Conservation (phyloP, 1,140 invertebrate genomes). For the Bombus consobrinus region DNA sequence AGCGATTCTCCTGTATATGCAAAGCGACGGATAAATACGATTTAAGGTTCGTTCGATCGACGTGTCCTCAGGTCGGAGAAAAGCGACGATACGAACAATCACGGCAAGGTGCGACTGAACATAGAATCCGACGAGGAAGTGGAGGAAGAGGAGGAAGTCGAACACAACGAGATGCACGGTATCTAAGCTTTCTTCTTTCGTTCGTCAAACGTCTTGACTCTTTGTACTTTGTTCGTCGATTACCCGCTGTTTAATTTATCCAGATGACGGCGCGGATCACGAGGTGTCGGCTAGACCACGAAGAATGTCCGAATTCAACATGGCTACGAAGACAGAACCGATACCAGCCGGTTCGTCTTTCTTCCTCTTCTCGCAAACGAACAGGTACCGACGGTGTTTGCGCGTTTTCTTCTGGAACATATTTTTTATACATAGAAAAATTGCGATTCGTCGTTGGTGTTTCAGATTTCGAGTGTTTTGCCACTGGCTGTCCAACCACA, state of each 20-base stretch:
- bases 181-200: background rate
- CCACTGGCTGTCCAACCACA: slow-evolving; percentile 98
- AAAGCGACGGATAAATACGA: no score
- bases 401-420: background rate
- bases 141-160: slow-evolving; percentile 80
- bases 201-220: no score
- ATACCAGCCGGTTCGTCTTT: slow-evolving; percentile 97
- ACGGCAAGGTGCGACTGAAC: slow-evolving; percentile 87
- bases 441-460: background rate
- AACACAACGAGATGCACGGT: slow-evolving; percentile 76
- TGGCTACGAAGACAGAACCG: slow-evolving; percentile 93
- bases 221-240: background rate
- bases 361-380: slow-evolving; percentile 97
- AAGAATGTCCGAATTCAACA: slow-evolving; percentile 95
- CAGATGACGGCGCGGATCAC: slow-evolving; percentile 81
- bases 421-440: no score
- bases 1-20: slow-evolving; percentile 43
- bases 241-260: background rate
- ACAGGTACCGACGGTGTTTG: slow-evolving; percentile 87
- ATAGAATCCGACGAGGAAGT: slow-evolving; percentile 84
- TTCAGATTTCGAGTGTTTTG: slow-evolving; percentile 97
- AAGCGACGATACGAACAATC: slow-evolving; percentile 88
- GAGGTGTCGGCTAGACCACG: slow-evolving; percentile 91
- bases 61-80: slow-evolving; percentile 84
- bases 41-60: accelerated